A percentile compares a stretch with the other conserved stretches of the same genome.
Conservation (phyloP, 2,797 vertebrate genomes). For the Phalanger gymnotis region DNA sequence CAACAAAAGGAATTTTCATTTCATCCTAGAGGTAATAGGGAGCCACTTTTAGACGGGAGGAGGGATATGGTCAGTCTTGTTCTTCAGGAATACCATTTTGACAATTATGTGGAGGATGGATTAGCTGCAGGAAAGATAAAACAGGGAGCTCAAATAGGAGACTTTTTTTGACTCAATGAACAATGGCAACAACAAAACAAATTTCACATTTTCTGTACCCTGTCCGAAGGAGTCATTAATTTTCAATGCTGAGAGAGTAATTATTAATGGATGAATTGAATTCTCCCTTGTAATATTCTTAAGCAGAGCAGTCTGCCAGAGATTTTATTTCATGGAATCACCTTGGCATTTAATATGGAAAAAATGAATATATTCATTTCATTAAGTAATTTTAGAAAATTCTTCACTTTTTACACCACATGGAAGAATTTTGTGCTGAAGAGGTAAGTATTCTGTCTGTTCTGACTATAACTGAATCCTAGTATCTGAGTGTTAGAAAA, state of each 20-base stretch:
- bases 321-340: slow-evolving; percentile 39
- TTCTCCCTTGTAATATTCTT: background rate
- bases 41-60: background rate
- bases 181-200: background rate
- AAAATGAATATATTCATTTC: slow-evolving; percentile 56
- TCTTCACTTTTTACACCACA: slow-evolving; percentile 5
- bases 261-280: background rate
- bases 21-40: background rate
- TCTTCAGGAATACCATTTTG: background rate
- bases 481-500: background rate
- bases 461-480: background rate
- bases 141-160: background rate
- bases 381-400: slow-evolving; percentile 44
- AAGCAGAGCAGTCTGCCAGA: background rate
- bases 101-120: background rate
- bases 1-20: background rate
- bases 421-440: background rate
- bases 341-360: slow-evolving; percentile 38
- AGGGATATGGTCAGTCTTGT: background rate
- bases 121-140: background rate
- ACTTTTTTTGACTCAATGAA: background rate
- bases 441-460: background rate
- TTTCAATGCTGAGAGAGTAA: background rate
- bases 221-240: background rate
- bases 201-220: background rate